Evolutionary conservation across 2,797 vertebrate genomes (phyloP).

Genomic region (Limosa lapponica): DNA sequence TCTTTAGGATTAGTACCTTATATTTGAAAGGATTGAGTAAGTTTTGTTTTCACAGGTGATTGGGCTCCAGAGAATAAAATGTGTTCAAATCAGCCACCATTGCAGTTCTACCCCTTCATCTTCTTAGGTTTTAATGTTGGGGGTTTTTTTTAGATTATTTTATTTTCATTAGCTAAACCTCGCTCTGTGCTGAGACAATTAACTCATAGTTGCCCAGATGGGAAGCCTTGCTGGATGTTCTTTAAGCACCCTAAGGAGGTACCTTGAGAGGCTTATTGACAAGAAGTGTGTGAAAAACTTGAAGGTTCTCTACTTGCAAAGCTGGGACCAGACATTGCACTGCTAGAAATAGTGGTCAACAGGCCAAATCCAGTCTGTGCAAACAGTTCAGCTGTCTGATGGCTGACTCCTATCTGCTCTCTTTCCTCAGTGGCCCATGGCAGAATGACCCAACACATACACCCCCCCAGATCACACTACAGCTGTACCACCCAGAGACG

Average conservation of each 20-base stretch:
- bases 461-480: not conserved
- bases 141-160: not conserved
- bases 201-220: not conserved
- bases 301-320: not conserved
- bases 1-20: not conserved
- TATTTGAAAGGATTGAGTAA: not conserved
- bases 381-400: not conserved
- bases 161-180: not conserved
- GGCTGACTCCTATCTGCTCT: not conserved
- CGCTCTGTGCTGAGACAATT: not conserved
- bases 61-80: not conserved
- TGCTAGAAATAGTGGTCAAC: not conserved
- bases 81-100: not conserved
- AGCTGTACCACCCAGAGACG: not conserved
- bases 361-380: not conserved
- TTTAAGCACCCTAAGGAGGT: not conserved
- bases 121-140: not conserved
- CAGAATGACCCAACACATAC: accelerated
- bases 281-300: accelerated
- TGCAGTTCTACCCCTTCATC: not conserved
- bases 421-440: not conserved
- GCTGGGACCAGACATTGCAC: accelerated
- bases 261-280: not conserved
- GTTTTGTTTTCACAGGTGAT: not conserved
- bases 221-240: not conserved